A percentile compares a stretch with the other conserved stretches of the same genome.
Conservation (phyloP, 2,797 vertebrate species). For the Ara ararauna region DNA sequence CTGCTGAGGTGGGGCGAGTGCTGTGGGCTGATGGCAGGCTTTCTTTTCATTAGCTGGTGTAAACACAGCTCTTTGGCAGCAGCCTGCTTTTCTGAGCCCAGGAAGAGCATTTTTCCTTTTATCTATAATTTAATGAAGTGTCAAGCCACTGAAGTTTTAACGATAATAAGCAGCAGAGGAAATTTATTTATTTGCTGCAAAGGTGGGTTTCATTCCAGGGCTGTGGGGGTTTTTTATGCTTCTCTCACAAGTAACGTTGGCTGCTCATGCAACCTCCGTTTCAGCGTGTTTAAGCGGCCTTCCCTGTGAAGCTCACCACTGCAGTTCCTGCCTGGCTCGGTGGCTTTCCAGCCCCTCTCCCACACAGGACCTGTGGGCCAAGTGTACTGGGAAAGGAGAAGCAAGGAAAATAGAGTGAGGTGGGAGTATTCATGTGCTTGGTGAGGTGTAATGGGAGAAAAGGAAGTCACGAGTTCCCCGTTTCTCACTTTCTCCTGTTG, state of each 20-base stretch:
- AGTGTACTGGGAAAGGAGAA: neutral
- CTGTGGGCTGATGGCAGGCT: neutral
- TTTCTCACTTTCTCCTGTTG: neutral
- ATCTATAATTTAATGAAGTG: constrained; percentile 67
- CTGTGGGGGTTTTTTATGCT: neutral
- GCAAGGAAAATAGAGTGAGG: neutral
- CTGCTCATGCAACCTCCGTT: neutral
- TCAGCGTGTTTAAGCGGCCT: neutral
- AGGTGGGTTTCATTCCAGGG: constrained; percentile 31
- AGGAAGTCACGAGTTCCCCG: neutral
- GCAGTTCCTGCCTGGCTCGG: neutral
- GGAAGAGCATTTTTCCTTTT: constrained; percentile 60
- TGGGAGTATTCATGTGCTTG: neutral
- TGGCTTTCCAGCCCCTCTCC: constrained; percentile 5
- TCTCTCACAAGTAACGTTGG: neutral
- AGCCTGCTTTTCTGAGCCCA: constrained; percentile 18
- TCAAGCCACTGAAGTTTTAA: constrained; percentile 55
- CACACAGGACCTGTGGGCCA: neutral
- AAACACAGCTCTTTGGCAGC: constrained; percentile 35
- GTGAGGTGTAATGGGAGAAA: neutral
- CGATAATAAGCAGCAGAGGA: constrained; percentile 29
- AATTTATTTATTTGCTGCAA: neutral
- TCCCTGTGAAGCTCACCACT: neutral
- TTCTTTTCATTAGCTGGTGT: constrained; percentile 48
- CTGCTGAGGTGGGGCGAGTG: accelerated